Base-by-base conservation (phyloP, 1,140 invertebrate genomes). In the Palaemon carinicauda region DNA sequence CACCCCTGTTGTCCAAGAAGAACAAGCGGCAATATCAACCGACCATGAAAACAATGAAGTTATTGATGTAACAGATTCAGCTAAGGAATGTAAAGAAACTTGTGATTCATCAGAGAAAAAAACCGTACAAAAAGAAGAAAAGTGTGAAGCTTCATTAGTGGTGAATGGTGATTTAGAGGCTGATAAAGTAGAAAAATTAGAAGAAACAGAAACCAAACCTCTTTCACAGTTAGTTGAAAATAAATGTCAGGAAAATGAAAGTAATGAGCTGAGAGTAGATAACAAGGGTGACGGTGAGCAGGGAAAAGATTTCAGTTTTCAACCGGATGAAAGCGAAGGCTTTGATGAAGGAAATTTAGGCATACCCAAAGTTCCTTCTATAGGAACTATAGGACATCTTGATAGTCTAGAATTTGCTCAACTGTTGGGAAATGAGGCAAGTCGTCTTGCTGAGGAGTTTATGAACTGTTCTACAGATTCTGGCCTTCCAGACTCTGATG, bases 391-490 rank as follows among this genome's bases (percentile, higher is more conserved):
- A 31, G 77, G 77, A n/a, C 84, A 86, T 3, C 84, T 86, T 73
- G 84, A 86, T 51, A 86, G 84, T 50, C 52, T 86, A n/a, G 84
- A 86, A 52, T 86, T 86, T 73, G 84, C 56, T 27, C 77, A 86
- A 78, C 52, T 86, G 15, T 69, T 86, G 10, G 84, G 78, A 50
- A 65, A 86, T 80, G 84, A 86, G 41, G 84, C 84, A 19, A 86
- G 84, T 73, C 60, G 84, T 51, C 50, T 86, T 56, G 84, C 84
- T 29, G 84, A 86, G 75, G 84, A 86, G 65, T 86, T 86, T 86
- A 86, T 86, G 84, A 86, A 86, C 84, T 86, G 84, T 41, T 86
- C 84, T 27, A 80, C 60, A 33, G 84, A 86, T 24, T 86, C 84
- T 71, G 84, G 84, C 2, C 52, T 86, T 19, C 77, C 84, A 53